Conservation (phyloP, 1,140 invertebrate genomes). For the Oreohelix idahoensis region DNA sequence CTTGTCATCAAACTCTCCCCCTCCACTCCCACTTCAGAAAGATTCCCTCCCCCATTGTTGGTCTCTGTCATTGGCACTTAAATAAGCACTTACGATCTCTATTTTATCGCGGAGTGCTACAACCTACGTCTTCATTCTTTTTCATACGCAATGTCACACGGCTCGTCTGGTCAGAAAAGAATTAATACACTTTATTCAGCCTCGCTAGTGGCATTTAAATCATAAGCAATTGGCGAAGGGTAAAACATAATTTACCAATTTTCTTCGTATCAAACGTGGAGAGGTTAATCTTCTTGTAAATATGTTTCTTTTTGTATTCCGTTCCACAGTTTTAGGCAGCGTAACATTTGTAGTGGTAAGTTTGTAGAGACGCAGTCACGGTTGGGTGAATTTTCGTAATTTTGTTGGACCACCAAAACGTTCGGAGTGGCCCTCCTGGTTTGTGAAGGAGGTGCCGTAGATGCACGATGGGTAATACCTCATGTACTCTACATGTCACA, state of each 20-base stretch:
- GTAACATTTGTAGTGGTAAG: background rate
- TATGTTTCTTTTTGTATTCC: slow-evolving; percentile 5
- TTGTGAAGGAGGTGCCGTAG: background rate
- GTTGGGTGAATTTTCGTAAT: background rate
- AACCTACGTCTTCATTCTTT: background rate
- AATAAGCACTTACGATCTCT: slow-evolving; percentile 1
- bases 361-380: background rate
- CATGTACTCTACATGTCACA: background rate
- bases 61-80: slow-evolving; percentile 11
- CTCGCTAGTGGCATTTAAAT: background rate
- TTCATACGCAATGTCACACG: background rate
- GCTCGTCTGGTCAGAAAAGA: background rate
- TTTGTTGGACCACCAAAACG: background rate
- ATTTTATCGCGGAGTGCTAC: background rate
- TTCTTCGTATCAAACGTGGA: background rate
- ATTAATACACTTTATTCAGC: slow-evolving; percentile 14
- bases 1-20: slow-evolving; percentile 1
- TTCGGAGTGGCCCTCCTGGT: background rate
- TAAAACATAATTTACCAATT: slow-evolving; percentile 13
- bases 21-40: background rate
- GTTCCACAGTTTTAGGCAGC: background rate
- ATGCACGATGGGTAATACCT: background rate
- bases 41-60: background rate
- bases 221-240: background rate
- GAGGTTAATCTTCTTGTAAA: background rate